Evolutionary conservation across 1,140 invertebrate genomes (phyloP), one percentile per base, ranked within the genome.

Genomic region (Drosophila pectinifera): DNA sequence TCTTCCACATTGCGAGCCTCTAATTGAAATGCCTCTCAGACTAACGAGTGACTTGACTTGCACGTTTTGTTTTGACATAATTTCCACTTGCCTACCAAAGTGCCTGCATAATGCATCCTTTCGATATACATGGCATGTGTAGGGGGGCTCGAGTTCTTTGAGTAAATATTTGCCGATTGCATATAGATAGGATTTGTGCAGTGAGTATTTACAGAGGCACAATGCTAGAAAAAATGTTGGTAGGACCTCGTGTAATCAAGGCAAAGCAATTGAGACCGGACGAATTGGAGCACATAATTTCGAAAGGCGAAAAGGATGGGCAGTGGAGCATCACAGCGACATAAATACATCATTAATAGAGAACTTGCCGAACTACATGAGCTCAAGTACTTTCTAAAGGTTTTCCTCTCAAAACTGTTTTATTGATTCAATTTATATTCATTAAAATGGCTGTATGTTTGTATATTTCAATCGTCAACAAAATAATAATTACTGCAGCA

Each of bases 41-140:
- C 55, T 69, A 53, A 83, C 59, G 67, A 77, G 69, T 84, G 74
- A 65, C 63, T 78, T 81, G 81, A 78, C 51, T 70, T 59, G 73
- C 70, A 61, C 83, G 75, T 82, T 88, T 77, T 86, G 83, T 88
- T 86, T 86, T 86, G 79, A 82, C 83, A 86, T 86, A 79, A 86
- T 82, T 86, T 86, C 70, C 64, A 88, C 77, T 85, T 84, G 79
- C 69, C 62, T 81, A 65, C 46, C 75, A 69, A 72, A 80, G 77
- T 68, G 70, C 51, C 67, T 83, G 73, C 75, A 82, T 86, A 83
- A 83, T 88, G 70, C 65, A 83, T 78, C 43, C 28, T 7, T 42
- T 45, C 45, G 62, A 28, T 54, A 49, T 22, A 14, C 39, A 39
- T 38, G 18, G 46, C 46, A 16, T 38, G 26, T 39, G 34, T 58